A percentile compares a stretch with the other conserved stretches of the same genome.
phyloP scores from a whole-genome alignment of 2,113 vertebrate species.

The Empidonax traillii region DNA sequence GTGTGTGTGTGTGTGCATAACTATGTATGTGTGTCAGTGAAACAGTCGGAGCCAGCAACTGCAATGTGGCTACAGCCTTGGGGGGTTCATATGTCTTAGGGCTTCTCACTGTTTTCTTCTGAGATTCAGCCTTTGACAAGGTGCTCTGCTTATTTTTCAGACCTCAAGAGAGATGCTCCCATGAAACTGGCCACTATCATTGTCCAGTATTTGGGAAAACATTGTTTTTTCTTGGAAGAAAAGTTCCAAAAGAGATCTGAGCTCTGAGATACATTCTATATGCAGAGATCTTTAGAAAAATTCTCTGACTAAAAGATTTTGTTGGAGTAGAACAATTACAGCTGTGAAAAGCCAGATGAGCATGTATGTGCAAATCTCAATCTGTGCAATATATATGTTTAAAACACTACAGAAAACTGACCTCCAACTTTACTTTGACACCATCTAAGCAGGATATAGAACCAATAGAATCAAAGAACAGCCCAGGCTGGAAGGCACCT shows the following conservation, averaged over 20 bases:
- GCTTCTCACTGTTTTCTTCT: not conserved
- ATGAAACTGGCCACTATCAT: not conserved
- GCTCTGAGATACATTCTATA: not conserved
- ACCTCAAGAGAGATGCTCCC: not conserved
- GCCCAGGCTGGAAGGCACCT: not conserved
- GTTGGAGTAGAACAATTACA: not conserved
- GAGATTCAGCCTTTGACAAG: not conserved
- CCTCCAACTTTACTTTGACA: not conserved
- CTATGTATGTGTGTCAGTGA: not conserved
- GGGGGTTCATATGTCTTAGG: accelerated
- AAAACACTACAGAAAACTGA: not conserved
- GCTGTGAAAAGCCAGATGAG: not conserved
- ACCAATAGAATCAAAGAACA: not conserved
- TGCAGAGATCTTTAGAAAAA: not conserved
- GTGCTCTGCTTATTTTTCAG: not conserved
- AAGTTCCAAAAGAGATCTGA: not conserved
- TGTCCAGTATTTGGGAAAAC: not conserved
- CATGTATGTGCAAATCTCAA: not conserved
- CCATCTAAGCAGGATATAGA: not conserved
- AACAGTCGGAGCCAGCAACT: not conserved
- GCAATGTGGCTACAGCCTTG: not conserved
- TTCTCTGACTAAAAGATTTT: not conserved
- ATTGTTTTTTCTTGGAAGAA: not conserved
- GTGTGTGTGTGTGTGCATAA: accelerated
- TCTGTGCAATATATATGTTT: not conserved